Evolutionary conservation across 1,140 invertebrate species (phyloP).

Genomic region (Hydropsyche tenuis): DNA sequence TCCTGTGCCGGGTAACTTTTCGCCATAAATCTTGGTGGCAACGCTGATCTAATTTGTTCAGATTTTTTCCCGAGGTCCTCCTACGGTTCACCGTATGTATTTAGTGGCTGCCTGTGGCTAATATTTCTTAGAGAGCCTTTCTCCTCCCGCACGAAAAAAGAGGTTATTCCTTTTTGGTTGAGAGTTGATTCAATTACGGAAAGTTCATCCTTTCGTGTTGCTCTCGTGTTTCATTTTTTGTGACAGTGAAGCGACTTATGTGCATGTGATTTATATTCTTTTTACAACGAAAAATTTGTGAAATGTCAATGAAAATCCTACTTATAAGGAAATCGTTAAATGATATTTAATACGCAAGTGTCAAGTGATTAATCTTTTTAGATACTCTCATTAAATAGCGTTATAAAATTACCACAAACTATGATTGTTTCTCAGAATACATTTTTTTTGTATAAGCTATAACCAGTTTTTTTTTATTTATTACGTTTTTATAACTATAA

Average conservation of each 20-base stretch:
- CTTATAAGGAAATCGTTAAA: too few species aligned
- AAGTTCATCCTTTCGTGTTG: slow-evolving; percentile 46
- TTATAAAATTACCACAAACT: too few species aligned
- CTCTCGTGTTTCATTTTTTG: slow-evolving; percentile 5
- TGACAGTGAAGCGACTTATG: background rate
- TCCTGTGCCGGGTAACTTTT: background rate
- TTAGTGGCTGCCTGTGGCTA: slow-evolving; percentile 26
- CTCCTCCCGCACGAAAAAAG: slow-evolving; percentile 37
- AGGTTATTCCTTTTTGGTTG: slow-evolving; percentile 44
- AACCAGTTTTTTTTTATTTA: too few species aligned
- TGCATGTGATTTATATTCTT: background rate
- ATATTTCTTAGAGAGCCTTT: slow-evolving; percentile 44
- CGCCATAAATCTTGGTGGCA: slow-evolving; percentile 42
- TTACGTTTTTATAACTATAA: too few species aligned
- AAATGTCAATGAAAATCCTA: background rate
- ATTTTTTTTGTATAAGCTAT: too few species aligned
- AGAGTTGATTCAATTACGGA: slow-evolving; percentile 46
- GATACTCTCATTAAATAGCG: too few species aligned
- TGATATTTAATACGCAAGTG: too few species aligned
- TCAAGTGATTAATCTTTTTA: too few species aligned
- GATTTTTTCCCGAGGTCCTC: slow-evolving; percentile 43
- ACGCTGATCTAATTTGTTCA: slow-evolving; percentile 49
- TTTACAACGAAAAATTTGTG: background rate
- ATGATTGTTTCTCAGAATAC: too few species aligned
- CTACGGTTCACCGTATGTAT: slow-evolving; percentile 25